These are phyloP conservation scores for Chaenocephalus aceratus DNA, from an alignment of 2,113 vertebrate genomes.

Conservation along the genomic window DNA sequence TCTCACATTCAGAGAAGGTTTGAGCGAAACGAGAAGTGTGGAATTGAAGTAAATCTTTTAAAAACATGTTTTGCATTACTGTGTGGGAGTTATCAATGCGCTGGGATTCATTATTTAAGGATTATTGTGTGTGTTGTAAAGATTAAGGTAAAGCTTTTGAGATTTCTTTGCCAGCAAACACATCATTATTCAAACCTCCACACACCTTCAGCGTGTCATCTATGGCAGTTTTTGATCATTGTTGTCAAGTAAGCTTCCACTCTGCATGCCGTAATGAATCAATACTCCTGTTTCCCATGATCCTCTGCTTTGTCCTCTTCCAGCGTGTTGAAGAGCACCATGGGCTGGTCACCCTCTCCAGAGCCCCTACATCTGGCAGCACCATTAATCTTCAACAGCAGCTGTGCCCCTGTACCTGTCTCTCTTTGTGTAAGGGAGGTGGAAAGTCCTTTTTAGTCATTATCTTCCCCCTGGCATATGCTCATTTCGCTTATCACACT, in stretches of 20 bases:
- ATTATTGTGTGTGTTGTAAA: slow-evolving; percentile 59
- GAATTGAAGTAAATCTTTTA: slow-evolving; percentile 55
- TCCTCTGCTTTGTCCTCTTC: slow-evolving; percentile 72
- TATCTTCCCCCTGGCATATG: slow-evolving; percentile 81
- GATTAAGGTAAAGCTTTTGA: slow-evolving; percentile 48
- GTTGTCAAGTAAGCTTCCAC: slow-evolving; percentile 40
- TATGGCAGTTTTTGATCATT: slow-evolving; percentile 47
- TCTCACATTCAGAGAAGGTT: slow-evolving; percentile 44
- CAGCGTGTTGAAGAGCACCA: slow-evolving; percentile 62
- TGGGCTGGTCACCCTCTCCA: slow-evolving; percentile 74
- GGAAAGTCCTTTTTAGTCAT: slow-evolving; percentile 81
- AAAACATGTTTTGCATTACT: slow-evolving; percentile 52
- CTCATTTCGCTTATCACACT: slow-evolving; percentile 81
- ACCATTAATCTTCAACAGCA: slow-evolving; percentile 82
- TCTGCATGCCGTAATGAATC: slow-evolving; percentile 49
- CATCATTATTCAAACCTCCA: slow-evolving; percentile 50
- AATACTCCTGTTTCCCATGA: slow-evolving; percentile 37
- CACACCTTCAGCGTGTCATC: slow-evolving; percentile 47
- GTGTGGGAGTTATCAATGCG: slow-evolving; percentile 45
- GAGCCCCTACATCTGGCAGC: slow-evolving; percentile 78
- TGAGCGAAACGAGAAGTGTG: slow-evolving; percentile 37
- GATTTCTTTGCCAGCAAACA: slow-evolving; percentile 39
- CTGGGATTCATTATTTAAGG: slow-evolving; percentile 64
- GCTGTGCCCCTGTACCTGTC: slow-evolving; percentile 79
- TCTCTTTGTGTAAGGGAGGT: slow-evolving; percentile 79